Evolutionary conservation across 2,113 vertebrate species (phyloP), one percentile per base, ranked within the genome.

Genomic region (Takifugu flavidus): DNA sequence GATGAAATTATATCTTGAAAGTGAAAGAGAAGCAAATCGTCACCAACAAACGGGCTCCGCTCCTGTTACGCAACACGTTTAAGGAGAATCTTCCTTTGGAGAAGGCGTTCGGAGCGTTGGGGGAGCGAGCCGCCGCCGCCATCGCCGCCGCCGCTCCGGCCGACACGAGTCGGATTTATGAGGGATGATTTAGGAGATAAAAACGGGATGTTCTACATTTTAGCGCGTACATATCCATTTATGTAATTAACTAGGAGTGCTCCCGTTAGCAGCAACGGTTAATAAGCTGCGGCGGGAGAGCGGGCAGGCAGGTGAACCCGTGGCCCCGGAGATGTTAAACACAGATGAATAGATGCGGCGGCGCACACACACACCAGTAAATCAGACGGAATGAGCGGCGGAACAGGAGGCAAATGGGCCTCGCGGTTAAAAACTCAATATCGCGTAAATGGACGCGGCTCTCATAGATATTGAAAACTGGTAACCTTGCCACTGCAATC

Each of bases 261-360:
- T 87, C 75, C 78, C 60, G 80, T 79, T 87, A 80, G 84, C 69
- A 56, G 53, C 65, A 49, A 54, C 55, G 75, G 71, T 86, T 88
- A 87, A 89, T 86, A 85, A 86, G 86, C 72, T 85, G 79, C 81
- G 25, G 74, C 67, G 79, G 85, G 82, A 83, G 70, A 63, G 56
- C 20, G 68, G 78, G 52, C 51, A 63, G 61, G 79, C 79, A 75
- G 83, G 86, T 85, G 83, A 85, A 88, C 87, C 79, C 63, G 27
- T 83, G 85, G 83, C 86, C 89, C 81, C 28, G 68, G 75, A 86
- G 85, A 89, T 88, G 89, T 89, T 88, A 80, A 89, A 85, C 87
- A 87, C 80, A 86, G 86, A 88, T 83, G 84, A 88, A 87, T 87
- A 86, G 84, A 86, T 81, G 88, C 80, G 82, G 76, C 50, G 51